Evolutionary conservation across 1,140 invertebrate species (phyloP).

Genomic region (Mactra quadrangularis): DNA sequence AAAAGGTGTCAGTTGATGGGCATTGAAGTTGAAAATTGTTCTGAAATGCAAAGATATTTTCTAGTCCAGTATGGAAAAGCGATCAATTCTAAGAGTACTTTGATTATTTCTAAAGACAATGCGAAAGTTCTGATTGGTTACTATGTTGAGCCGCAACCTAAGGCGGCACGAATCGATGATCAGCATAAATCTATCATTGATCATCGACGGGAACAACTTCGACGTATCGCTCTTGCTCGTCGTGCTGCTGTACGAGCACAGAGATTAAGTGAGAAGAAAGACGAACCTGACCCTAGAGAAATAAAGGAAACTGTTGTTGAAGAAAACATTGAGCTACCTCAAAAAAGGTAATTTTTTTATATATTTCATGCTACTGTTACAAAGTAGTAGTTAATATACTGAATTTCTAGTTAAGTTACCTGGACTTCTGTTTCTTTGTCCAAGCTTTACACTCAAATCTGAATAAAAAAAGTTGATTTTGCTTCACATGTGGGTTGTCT

Average conservation of each 20-base stretch:
- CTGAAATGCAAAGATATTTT: conserved; percentile 83
- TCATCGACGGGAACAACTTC: conserved; percentile 37
- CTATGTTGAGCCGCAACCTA: conserved; percentile 79
- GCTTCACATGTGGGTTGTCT: too few relatives aligned
- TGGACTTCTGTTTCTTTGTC: too few relatives aligned
- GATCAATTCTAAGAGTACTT: conserved; percentile 81
- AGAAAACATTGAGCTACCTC: neutral
- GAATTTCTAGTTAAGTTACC: neutral
- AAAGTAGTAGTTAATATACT: neutral
- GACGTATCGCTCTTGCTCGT: conserved; percentile 40
- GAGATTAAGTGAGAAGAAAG: conserved; percentile 43
- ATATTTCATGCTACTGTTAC: neutral
- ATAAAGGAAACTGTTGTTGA: neutral
- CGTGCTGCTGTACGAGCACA: conserved; percentile 42
- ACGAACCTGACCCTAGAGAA: conserved; percentile 37
- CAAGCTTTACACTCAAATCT: too few relatives aligned
- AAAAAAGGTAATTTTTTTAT: conserved; percentile 11
- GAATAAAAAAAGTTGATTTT: too few relatives aligned
- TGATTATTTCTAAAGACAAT: conserved; percentile 80
- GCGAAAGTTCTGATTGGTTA: conserved; percentile 80
- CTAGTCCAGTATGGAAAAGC: conserved; percentile 82
- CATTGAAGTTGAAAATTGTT: conserved; percentile 80
- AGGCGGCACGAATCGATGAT: conserved; percentile 55
- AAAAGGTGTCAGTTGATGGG: conserved; percentile 82
- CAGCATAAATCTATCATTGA: conserved; percentile 51